Evolutionary conservation across 30 jellyfish, hydroid and myxozoan species (phyloP), one percentile per base, ranked within the genome.

Genomic region (Aurelia sp.): DNA sequence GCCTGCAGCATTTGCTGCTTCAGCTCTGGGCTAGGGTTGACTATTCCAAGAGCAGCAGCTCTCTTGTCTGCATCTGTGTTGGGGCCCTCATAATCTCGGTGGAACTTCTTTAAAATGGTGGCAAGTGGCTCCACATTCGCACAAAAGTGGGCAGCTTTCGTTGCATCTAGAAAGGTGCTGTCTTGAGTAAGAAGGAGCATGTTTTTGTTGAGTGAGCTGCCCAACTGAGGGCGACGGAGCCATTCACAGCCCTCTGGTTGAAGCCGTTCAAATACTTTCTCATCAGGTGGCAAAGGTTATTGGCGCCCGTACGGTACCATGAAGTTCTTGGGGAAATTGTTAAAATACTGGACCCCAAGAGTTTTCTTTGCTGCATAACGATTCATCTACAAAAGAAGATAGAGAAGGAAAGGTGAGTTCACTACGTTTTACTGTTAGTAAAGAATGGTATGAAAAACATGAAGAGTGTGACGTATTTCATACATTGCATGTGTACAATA

Each of bases 171-270:
- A n/a, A n/a, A n/a, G n/a, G n/a, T n/a, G n/a, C n/a, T n/a, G n/a
- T n/a, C n/a, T n/a, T n/a, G n/a, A n/a, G n/a, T n/a, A n/a, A n/a
- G n/a, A n/a, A n/a, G n/a, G n/a, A n/a, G n/a, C n/a, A n/a, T n/a
- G n/a, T n/a, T n/a, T n/a, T n/a, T n/a, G n/a, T n/a, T n/a, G n/a
- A n/a, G n/a, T n/a, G n/a, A n/a, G n/a, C n/a, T n/a, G n/a, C n/a
- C n/a, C n/a, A n/a, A n/a, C n/a, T n/a, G n/a, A n/a, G 78, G 67
- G 18, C 78, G 57, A 18, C 78, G 38, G 24, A 77, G 67, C 85
- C 85, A 74, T 48, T 74, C 85, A 27, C 85, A 74, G 38, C 85
- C 73, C 52, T 74, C 73, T 50, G 85, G 85, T 30, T 31, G 10
- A 1, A 74, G 73, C 31, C 73, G 2, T 3, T 70, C 11, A 13